Evolutionary conservation across 2,113 vertebrate species (phyloP).

Genomic region (Microcebus lehilahytsara): DNA sequence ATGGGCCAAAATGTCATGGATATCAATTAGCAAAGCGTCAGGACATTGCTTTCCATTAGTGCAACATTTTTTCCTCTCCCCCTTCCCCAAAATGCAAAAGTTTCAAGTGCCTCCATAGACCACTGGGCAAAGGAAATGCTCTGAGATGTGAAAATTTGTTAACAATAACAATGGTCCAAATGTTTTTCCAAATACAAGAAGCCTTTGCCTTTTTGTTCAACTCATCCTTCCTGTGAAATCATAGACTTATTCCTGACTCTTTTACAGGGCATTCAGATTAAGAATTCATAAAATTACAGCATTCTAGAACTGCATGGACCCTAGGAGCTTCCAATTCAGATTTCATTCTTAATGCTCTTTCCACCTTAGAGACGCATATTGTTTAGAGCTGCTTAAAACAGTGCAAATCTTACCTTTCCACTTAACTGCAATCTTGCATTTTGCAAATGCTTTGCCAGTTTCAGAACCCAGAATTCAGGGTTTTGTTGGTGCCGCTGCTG

Average conservation of each 20-base stretch:
- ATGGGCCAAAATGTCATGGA: not conserved
- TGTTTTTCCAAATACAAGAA: not conserved
- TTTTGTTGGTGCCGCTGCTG: not conserved
- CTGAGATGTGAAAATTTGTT: not conserved
- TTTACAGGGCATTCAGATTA: not conserved
- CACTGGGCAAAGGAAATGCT: not conserved
- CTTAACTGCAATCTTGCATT: not conserved
- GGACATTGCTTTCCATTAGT: not conserved
- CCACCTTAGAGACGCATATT: not conserved
- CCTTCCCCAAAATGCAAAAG: not conserved
- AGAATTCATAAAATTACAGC: not conserved
- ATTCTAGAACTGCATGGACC: not conserved
- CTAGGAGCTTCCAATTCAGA: not conserved
- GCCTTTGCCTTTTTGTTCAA: not conserved
- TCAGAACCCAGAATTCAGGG: not conserved
- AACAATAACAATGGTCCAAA: not conserved
- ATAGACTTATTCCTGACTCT: not conserved
- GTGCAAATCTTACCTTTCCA: conserved; percentile 36
- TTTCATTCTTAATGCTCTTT: not conserved
- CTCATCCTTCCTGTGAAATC: not conserved
- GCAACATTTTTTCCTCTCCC: not conserved
- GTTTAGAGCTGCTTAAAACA: not conserved
- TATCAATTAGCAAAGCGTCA: not conserved
- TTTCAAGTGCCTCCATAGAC: not conserved
- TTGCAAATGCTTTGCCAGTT: not conserved